A percentile compares a stretch with the other conserved stretches of the same genome.
phyloP scores from a whole-genome alignment of 2,888 invertebrate genomes.

The Ethmia dodecea region DNA sequence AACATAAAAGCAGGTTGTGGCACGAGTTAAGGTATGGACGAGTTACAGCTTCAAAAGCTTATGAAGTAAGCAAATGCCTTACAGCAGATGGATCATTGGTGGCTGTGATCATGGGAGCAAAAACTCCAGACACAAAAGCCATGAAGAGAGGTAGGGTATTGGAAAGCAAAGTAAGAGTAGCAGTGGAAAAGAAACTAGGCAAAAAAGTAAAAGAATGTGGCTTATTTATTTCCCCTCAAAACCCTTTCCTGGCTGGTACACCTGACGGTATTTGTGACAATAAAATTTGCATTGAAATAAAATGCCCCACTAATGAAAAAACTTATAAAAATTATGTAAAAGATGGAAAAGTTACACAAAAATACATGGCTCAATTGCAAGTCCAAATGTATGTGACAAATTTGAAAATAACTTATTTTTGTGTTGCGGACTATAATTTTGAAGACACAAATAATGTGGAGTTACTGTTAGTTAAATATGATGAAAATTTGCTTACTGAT shows the following conservation, averaged over 20 bases:
- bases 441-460: constrained; percentile 8
- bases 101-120: constrained; percentile 14
- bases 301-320: constrained; percentile 8
- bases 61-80: constrained; percentile 14
- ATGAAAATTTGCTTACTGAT: too few relatives aligned
- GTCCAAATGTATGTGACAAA: not conserved
- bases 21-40: constrained; percentile 18
- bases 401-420: constrained; percentile 13
- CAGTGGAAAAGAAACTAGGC: too few relatives aligned
- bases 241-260: constrained; percentile 8
- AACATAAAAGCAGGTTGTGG: constrained; percentile 16
- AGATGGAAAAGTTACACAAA: not conserved
- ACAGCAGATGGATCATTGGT: constrained; percentile 13
- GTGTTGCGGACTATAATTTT: constrained; percentile 18
- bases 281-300: constrained; percentile 12
- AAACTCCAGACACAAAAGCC: too few relatives aligned
- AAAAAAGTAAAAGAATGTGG: not conserved
- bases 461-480: not conserved
- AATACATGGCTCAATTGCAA: not conserved
- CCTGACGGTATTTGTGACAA: constrained; percentile 11
- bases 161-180: too few relatives aligned
- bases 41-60: constrained; percentile 17
- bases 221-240: constrained; percentile 4
- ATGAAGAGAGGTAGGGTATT: too few relatives aligned
- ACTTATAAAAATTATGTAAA: not conserved